Conservation (phyloP, 2,113 vertebrate species). For the Rhinoderma darwinii region DNA sequence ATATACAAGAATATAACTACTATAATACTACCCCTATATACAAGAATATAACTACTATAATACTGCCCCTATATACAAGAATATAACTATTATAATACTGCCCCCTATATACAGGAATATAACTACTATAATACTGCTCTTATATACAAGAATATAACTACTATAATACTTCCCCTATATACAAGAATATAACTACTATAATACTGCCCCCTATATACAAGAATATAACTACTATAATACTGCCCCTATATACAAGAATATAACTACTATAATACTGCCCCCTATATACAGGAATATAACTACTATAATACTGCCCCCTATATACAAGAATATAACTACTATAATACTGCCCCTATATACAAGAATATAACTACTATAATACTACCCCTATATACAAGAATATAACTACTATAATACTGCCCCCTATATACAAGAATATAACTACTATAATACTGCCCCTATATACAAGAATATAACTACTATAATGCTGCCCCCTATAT, state of each 20-base stretch:
- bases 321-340: constrained; percentile 10
- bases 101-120: not conserved
- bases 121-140: not conserved
- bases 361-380: not conserved
- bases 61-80: no score
- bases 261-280: no score
- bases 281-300: not conserved
- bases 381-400: not conserved
- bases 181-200: no score
- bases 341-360: not conserved
- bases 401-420: constrained; percentile 11
- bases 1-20: no score
- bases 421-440: not conserved
- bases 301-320: not conserved
- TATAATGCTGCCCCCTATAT: not conserved
- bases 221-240: not conserved
- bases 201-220: not conserved
- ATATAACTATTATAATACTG: no score
- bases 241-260: not conserved
- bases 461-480: constrained; percentile 12
- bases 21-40: not conserved
- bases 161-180: no score
- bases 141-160: no score
- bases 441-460: constrained; percentile 2
- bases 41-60: no score